Percentiles rank a stretch among this genome's conserved stretches.
Evolutionary conservation across 2,797 vertebrate species (phyloP).

Genomic region (Micrastur ruficollis): DNA sequence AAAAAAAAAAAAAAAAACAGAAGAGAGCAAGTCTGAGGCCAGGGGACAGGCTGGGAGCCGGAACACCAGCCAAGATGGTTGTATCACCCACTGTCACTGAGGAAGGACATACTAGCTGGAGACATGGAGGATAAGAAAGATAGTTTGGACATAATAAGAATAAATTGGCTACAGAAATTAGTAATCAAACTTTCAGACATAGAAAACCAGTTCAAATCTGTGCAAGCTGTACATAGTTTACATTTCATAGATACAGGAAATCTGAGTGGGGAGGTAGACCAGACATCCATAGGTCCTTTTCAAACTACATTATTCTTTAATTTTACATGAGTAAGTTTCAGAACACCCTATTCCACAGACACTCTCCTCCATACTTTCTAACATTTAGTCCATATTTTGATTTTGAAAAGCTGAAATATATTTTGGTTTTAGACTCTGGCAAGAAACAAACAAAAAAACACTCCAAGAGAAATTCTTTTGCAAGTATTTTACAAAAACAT

Average conservation of each 20-base stretch:
- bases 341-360: neutral
- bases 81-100: neutral
- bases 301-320: neutral
- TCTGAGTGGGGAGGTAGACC: neutral
- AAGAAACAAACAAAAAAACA: neutral
- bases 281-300: neutral
- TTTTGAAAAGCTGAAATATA: neutral
- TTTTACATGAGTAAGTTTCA: neutral
- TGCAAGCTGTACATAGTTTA: neutral
- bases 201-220: neutral
- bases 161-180: neutral
- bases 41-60: fast-evolving
- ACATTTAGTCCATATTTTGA: neutral
- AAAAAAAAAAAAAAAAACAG: too few species aligned
- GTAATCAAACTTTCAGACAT: neutral
- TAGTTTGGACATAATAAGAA: neutral
- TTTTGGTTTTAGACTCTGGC: neutral
- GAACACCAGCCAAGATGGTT: neutral
- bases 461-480: neutral
- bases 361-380: neutral
- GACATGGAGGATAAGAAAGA: neutral
- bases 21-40: neutral
- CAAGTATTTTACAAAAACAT: neutral
- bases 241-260: neutral
- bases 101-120: neutral